Base-by-base conservation (phyloP, 2,797 vertebrate genomes). In the Pseudopleuronectes americanus region DNA sequence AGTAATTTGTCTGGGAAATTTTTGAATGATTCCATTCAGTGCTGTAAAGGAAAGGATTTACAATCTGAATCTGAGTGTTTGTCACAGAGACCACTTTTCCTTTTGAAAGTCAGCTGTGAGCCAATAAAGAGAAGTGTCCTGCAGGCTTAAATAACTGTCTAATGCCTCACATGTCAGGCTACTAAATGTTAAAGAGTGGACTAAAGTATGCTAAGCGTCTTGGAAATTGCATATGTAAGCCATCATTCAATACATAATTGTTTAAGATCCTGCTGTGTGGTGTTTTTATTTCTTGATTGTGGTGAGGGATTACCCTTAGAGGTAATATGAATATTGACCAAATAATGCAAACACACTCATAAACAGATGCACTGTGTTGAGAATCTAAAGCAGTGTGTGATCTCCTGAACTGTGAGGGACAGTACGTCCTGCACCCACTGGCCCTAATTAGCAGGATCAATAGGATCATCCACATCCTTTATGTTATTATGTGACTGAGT, bases 201-300 rank as follows among this genome's bases (percentile, higher is more conserved):
- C 71, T 88, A 88, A 77, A 73, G 82, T 90, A 88, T 92, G 89
- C 85, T 81, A 89, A 87, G 83, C 80, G 74, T 92, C 88, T 90
- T 93, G 87, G 87, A 93, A 92, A 90, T 92, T 92, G 90, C 90
- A 93, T 93, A 92, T 94, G 93, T 94, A 93, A 93, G 89, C 91
- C 92, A 94, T 93, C 87, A 90, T 90, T 93, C 91, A 94, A 95
- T 93, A 93, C 92, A 94, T 92, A 84, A 89, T 93, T 94, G 91
- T 93, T 92, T 93, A 93, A 93, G 90, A 91, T 73, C 66, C 72
- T 87, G 78, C 73, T 79, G 87, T 92, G 86, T 90, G 90, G 85
- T 86, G 91, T 90, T 87, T 86, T 91, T 85, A 89, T 89, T 92
- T 86, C 78, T 85, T 61, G 19, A 57, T 31, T 19, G 1, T 24